Base-by-base conservation (phyloP, 2,113 vertebrate species). In the Aspidoscelis tigris region DNA sequence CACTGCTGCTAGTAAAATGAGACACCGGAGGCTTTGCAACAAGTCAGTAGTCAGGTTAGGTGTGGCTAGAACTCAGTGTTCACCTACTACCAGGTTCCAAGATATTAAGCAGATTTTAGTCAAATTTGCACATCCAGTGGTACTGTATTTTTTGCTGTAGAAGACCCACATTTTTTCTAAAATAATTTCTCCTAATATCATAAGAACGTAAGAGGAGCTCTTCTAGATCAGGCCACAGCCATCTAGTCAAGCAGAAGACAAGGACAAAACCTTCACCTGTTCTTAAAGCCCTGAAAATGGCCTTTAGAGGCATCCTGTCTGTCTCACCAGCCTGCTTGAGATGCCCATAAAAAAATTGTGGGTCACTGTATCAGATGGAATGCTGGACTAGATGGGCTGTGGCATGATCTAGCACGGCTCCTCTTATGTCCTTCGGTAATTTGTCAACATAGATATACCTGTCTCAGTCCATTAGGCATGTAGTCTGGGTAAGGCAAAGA, bases 1-100 rank as follows among this genome's bases (percentile, higher is more conserved):
- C 44, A 21, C 22, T 76, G 47, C 43, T 58, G 39, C 50, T 84
- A 41, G 9, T 88, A 88, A 90, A 88, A 87, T 85, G 85, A 74
- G 82, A 6, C 7, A 77, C 33, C 50, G 61, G n/a, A 83, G 64
- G 65, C 41, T 26, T 11, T 12, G n/a, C 12, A 83, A 20, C 44
- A 69, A 69, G 33, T 26, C 64, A n/a, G 21, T 50, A 18, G 47
- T 39, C 24, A 70, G 6, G 7, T 21, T 55, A 22, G 21, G 3
- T 24, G 44, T 66, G 64, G 58, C 18, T 61, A 18, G 47, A 50
- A 50, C 47, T 9, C 47, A 50, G 47, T 50, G 41, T 66, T 75
- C 26, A 33, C 21, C 58, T 76, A n/a, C 12, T 76, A 18, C 20
- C 44, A 20, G 73, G 7, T 83, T 68, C n/a, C 43, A 68, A 33